Evolutionary conservation across 2,113 vertebrate species (phyloP).

Genomic region (Gnathonemus longibarbis): DNA sequence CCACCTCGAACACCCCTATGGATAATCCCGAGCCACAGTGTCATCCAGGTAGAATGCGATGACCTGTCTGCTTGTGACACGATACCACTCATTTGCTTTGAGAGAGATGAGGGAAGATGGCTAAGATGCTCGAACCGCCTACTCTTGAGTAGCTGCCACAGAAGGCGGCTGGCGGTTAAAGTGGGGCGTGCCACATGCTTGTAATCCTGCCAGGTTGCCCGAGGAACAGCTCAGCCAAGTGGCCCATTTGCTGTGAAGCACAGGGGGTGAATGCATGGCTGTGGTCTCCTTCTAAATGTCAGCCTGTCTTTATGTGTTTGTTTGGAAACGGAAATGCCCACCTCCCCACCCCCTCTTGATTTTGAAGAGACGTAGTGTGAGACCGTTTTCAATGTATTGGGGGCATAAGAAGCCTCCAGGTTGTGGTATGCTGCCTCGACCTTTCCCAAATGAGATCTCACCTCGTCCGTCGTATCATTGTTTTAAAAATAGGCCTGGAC

Average conservation of each 20-base stretch:
- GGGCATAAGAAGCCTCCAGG: neutral
- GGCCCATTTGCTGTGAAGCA: neutral
- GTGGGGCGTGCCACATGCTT: neutral
- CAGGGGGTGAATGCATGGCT: neutral
- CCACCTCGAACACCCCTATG: neutral
- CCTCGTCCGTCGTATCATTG: neutral
- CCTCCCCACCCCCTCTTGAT: neutral
- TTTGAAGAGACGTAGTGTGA: neutral
- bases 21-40: neutral
- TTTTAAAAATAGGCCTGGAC: neutral
- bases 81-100: neutral
- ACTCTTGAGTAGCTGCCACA: neutral
- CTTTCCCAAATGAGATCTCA: neutral
- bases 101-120: neutral
- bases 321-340: neutral
- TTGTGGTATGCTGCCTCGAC: neutral
- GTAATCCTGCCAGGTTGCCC: neutral
- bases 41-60: neutral
- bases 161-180: neutral
- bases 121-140: neutral
- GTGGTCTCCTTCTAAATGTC: neutral
- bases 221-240: neutral
- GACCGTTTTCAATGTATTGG: neutral
- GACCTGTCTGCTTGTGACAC: neutral
- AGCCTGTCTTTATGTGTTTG: neutral